Base-by-base conservation (phyloP, 2,888 invertebrate species). In the Hyposoter dolosus region DNA sequence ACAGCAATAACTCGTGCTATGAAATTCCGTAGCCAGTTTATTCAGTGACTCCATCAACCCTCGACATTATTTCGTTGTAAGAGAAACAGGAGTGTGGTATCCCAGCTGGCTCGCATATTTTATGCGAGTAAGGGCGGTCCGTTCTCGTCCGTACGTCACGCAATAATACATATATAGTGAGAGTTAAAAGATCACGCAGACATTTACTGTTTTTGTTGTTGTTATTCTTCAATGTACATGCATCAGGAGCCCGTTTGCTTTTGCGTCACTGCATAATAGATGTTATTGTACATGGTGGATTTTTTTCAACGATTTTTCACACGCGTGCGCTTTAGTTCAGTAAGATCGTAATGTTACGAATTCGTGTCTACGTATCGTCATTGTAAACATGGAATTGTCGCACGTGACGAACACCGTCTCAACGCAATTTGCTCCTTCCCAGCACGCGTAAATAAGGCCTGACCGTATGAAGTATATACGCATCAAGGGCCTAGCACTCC, bases 351-450 rank as follows among this genome's bases (percentile, higher is more conserved):
- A 47, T 45, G 35, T 68, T 35, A 19, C 17, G 43, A 71, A 71
- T 76, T 50, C 80, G 75, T 53, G 75, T 19, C n/a, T 53, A 12
- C 53, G 65, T 43, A 60, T 43, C 19, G 69, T 35, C 45, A 19
- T 10, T 60, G 12, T 19, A 23, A 75, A 71, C 56, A 9, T 45
- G 66, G 68, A 66, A 82, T 68, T 43, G 72, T 66, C 66, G 66
- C 72, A 72, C 77, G 68, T 77, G 77, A 77, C 78, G n/a, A 63
- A 1, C 35, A n/a, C n/a, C 15, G 50, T 76, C 69, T 56, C 32
- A n/a, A 60, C 79, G 47, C 45, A 79, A 60, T 47, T 76, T 65
- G 17, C 65, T 10, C 32, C 10, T 78, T 28, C 43, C 60, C 56
- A 60, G 40, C 50, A 53, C 68, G 32, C 45, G 56, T 56, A 56